Evolutionary conservation across 2,888 invertebrate species (phyloP).

Genomic region (Dyspetes luteomarginatus): DNA sequence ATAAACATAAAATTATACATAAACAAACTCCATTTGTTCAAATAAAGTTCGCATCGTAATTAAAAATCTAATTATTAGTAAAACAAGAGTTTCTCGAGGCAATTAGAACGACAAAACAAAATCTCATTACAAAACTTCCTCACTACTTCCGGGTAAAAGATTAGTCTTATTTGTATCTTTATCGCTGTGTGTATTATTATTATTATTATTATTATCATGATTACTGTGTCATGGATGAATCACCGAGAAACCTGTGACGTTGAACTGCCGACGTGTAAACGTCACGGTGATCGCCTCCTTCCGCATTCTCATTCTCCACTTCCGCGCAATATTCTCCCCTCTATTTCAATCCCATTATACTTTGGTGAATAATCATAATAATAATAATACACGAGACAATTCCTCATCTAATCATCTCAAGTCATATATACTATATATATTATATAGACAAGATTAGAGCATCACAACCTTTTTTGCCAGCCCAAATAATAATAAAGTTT

Average conservation of each 20-base stretch:
- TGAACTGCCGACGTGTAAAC: constrained; percentile 14
- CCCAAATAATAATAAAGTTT: not conserved
- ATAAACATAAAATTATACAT: not conserved
- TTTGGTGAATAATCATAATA: constrained; percentile 11
- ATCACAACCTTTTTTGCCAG: not conserved
- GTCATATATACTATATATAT: not conserved
- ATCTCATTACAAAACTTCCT: constrained; percentile 19
- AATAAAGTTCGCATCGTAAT: not conserved
- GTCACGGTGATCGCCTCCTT: constrained; percentile 46
- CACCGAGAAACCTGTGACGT: constrained; percentile 50
- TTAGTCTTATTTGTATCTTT: constrained; percentile 3
- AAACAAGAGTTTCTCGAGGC: not conserved
- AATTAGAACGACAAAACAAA: constrained; percentile 1
- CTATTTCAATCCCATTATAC: not conserved
- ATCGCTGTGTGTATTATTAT: not conserved
- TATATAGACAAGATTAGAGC: not conserved
- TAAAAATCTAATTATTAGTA: not conserved
- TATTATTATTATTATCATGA: constrained; percentile 9
- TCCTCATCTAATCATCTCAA: not conserved
- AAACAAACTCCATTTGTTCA: not conserved
- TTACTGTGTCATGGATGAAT: constrained; percentile 5
- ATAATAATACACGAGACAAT: not conserved
- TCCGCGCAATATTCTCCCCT: constrained; percentile 1
- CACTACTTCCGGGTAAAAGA: constrained; percentile 30
- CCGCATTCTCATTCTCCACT: constrained; percentile 51